Base-by-base conservation (phyloP, 2,797 vertebrate genomes). In the Oreochromis grahami region DNA sequence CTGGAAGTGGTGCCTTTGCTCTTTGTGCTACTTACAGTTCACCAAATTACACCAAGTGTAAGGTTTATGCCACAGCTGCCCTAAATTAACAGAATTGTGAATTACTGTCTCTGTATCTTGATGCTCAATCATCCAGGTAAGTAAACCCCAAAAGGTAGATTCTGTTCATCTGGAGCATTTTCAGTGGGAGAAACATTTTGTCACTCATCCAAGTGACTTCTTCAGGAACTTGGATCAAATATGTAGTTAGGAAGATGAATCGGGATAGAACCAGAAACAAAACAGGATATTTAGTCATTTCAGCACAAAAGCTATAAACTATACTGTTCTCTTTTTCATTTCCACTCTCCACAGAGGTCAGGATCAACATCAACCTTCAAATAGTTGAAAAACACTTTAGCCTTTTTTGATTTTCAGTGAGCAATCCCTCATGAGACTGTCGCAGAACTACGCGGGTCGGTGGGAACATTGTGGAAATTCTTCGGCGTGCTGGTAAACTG, bases 381-480 rank as follows among this genome's bases (percentile, higher is more conserved):
- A 55, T 53, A 3, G 13, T 53, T 12, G 83, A 74, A 77, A 48
- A 83, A 38, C 29, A 7, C 21, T 17, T 13, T 36, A 55, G 81
- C 68, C 53, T 79, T 50, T n/a, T 87, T 55, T 50, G 84, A 38
- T 81, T 79, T 24, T 80, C 68, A 32, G 60, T 5, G 19, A 86
- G 26, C 38, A 29, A 15, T 41, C 48, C 38, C 48, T 36, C 50
- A 26, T 2, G 9, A 45, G 53, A 4, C 34, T 80, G 76, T 82
- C 36, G 32, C 78, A 65, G 5, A 87, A 56, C 85, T 72, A 48
- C 4, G 1, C 1, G 26, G 51, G 86, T 88, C 55, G 55, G 86
- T 88, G 91, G 90, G 90, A 93, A 90, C 87, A 88, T 86, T 90
- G 82, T 81, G 85, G 86, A 76, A 85, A 93, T 94, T 92, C 92